phyloP scores from a whole-genome alignment of 2,113 vertebrate species.

The Willisornis vidua region DNA sequence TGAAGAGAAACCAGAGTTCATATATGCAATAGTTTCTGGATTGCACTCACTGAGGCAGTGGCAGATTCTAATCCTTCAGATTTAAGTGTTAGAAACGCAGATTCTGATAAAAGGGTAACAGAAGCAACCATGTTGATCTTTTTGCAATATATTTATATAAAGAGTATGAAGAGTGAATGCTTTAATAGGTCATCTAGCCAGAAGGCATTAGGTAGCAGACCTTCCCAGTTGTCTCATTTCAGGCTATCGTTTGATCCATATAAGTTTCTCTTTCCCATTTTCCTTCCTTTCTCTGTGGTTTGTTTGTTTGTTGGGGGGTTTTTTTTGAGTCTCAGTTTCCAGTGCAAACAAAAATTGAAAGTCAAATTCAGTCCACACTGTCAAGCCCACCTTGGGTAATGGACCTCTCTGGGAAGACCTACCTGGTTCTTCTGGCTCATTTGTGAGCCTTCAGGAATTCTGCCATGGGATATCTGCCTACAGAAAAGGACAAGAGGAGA shows the following conservation, averaged over 20 bases:
- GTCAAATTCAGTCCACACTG: neutral
- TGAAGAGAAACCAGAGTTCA: neutral
- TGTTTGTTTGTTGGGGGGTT: neutral
- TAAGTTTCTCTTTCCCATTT: neutral
- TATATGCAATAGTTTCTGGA: neutral
- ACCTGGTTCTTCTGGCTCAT: neutral
- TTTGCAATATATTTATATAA: neutral
- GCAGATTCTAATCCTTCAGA: neutral
- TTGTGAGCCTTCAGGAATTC: neutral
- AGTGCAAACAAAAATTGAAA: neutral
- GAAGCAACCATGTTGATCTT: neutral
- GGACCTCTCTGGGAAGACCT: neutral
- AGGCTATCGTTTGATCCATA: neutral
- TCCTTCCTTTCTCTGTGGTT: neutral
- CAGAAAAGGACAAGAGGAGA: neutral
- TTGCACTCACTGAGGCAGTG: neutral
- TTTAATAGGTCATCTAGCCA: neutral
- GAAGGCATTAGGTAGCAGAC: neutral
- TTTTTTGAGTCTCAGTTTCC: neutral
- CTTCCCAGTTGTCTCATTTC: neutral
- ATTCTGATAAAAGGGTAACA: neutral
- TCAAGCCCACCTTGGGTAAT: neutral
- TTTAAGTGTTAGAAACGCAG: neutral
- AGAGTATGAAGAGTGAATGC: neutral
- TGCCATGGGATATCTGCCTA: neutral